Evolutionary conservation across 1,140 invertebrate species (phyloP).

Genomic region (Anoplophora glabripennis): DNA sequence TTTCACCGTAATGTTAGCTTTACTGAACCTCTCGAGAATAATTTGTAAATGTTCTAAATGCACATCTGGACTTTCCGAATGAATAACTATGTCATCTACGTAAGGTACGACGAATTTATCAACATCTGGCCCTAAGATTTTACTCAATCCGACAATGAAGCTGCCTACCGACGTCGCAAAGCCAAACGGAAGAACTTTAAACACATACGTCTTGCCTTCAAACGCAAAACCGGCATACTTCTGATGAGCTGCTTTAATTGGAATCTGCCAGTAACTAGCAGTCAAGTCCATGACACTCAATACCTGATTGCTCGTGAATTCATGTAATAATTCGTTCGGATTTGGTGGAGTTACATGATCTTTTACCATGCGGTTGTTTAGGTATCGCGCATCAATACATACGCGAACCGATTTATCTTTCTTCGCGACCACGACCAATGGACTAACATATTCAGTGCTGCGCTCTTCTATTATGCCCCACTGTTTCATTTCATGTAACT

Average conservation of each 20-base stretch:
- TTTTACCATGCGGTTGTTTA: too few species aligned
- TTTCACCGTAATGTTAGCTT: constrained; percentile 50
- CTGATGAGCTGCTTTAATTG: too few species aligned
- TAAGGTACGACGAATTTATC: background rate
- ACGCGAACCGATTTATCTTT: background rate
- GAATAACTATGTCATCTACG: constrained; percentile 53
- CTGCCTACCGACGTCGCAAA: too few species aligned
- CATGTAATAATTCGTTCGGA: too few species aligned
- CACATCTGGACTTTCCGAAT: constrained; percentile 45
- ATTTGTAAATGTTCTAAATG: constrained; percentile 47
- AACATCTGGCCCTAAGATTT: background rate
- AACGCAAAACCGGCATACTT: too few species aligned
- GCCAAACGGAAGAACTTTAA: too few species aligned
- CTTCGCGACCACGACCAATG: background rate
- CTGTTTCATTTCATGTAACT: background rate
- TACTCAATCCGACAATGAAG: background rate
- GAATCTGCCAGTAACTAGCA: too few species aligned
- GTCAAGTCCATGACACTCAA: too few species aligned
- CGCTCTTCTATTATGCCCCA: background rate
- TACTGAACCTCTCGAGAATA: constrained; percentile 44
- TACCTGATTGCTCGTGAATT: too few species aligned
- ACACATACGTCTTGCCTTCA: too few species aligned
- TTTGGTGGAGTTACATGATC: too few species aligned
- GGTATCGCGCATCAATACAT: constrained; percentile 1
- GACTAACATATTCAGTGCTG: background rate